Evolutionary conservation across 2,888 invertebrate genomes (phyloP).

Genomic region (Lamellibrachia columna): DNA sequence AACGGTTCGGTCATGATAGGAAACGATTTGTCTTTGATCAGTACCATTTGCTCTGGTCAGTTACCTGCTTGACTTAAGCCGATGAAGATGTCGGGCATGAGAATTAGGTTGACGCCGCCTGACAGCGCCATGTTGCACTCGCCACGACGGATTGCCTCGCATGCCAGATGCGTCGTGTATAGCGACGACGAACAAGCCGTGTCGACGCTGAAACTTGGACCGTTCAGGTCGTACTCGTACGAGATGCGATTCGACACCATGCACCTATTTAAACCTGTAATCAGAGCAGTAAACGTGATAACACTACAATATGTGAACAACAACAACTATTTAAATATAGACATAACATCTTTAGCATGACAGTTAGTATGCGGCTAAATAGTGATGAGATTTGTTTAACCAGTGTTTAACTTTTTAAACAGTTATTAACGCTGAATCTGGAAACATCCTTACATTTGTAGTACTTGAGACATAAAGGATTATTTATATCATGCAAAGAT

Average conservation of each 20-base stretch:
- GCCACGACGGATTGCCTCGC: neutral
- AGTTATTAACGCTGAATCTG: no score
- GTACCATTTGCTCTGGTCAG: neutral
- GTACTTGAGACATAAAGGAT: no score
- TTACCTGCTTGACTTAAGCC: slow-evolving; percentile 5
- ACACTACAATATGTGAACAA: no score
- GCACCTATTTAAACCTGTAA: neutral
- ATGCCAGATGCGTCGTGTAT: slow-evolving; percentile 5
- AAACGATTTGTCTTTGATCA: no score
- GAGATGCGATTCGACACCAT: neutral
- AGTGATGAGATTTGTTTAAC: no score
- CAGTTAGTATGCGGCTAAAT: no score
- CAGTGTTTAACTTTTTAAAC: no score
- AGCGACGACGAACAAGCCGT: neutral
- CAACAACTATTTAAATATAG: no score
- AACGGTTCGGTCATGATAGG: no score
- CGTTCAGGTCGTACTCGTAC: neutral
- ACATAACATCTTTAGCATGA: no score
- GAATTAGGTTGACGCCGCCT: neutral
- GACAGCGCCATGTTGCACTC: neutral
- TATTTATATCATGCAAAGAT: no score
- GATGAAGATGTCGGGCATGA: neutral
- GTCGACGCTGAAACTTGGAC: neutral
- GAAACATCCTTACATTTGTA: no score
- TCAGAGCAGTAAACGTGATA: neutral